Evolutionary conservation across 2,888 invertebrate species (phyloP).

Genomic region (Agrochola circellaris): DNA sequence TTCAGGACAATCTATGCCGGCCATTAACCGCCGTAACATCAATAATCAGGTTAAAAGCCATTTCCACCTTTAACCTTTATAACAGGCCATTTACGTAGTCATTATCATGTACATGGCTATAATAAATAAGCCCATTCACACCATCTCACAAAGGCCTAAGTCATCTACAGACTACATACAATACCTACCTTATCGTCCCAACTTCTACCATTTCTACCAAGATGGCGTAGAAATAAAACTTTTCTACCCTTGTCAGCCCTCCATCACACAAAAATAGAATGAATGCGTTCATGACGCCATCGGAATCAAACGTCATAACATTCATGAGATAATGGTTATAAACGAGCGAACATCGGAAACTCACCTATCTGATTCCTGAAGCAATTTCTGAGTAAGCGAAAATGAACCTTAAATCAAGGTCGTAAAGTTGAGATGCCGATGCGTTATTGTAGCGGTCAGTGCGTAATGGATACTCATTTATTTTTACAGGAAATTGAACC

Average conservation of each 20-base stretch:
- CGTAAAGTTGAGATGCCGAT: constrained; percentile 24
- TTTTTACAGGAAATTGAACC: constrained; percentile 60
- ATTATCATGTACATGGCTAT: constrained; percentile 9
- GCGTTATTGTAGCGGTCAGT: constrained; percentile 47
- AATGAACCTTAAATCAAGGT: constrained; percentile 15
- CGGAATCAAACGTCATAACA: constrained; percentile 64
- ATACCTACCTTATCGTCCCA: not conserved
- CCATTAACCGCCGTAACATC: constrained; percentile 15
- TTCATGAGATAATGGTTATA: constrained; percentile 74
- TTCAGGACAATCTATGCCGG: not conserved
- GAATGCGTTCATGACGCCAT: constrained; percentile 68
- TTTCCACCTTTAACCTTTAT: constrained; percentile 30
- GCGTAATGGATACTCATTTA: constrained; percentile 54
- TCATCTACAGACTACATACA: not conserved
- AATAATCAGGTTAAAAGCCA: constrained; percentile 41
- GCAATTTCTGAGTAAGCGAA: constrained; percentile 40
- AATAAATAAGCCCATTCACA: constrained; percentile 2
- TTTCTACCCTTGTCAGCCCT: constrained; percentile 57
- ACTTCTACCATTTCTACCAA: constrained; percentile 34
- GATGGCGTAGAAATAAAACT: constrained; percentile 28
- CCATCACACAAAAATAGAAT: constrained; percentile 61
- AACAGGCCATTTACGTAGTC: constrained; percentile 6
- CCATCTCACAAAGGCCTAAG: not conserved
- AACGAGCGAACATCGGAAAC: constrained; percentile 69
- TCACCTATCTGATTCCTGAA: constrained; percentile 58